Percentiles rank a stretch among this genome's conserved stretches.
phyloP scores from a whole-genome alignment of 1,140 invertebrate species.

The Zaprionus lachaisei region DNA sequence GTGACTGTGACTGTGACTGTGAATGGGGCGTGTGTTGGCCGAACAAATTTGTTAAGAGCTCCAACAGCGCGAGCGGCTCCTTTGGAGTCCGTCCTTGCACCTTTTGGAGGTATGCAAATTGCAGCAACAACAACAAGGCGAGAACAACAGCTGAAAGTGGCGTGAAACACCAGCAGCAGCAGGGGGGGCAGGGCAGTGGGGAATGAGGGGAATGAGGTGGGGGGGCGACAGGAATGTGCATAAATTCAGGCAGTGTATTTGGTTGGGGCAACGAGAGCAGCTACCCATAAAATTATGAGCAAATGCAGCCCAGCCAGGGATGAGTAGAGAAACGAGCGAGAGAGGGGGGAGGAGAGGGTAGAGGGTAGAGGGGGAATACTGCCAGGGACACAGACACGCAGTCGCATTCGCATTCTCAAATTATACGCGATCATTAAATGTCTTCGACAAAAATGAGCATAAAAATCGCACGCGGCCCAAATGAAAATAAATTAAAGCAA shows the following conservation, averaged over 20 bases:
- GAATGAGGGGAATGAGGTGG: too few relatives aligned
- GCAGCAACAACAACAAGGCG: slow-evolving; percentile 16
- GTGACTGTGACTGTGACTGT: background rate
- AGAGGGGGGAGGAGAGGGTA: background rate
- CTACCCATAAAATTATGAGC: slow-evolving; percentile 78
- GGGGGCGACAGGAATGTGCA: slow-evolving; percentile 70
- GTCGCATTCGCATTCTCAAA: slow-evolving; percentile 72
- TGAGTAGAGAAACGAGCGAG: background rate
- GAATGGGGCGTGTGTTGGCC: slow-evolving; percentile 56
- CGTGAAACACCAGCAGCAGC: slow-evolving; percentile 15
- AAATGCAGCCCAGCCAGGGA: slow-evolving; percentile 45
- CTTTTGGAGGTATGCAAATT: slow-evolving; percentile 73
- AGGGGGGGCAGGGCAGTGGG: background rate
- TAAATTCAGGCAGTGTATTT: slow-evolving; percentile 80
- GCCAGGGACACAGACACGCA: slow-evolving; percentile 25
- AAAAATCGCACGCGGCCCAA: slow-evolving; percentile 77
- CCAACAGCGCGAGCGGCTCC: slow-evolving; percentile 80
- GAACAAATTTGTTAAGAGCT: slow-evolving; percentile 84
- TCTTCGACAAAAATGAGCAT: slow-evolving; percentile 83
- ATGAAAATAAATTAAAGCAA: slow-evolving; percentile 79
- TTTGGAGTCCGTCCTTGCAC: slow-evolving; percentile 79
- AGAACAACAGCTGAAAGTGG: slow-evolving; percentile 7
- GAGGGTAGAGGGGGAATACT: slow-evolving; percentile 8
- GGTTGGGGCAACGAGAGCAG: slow-evolving; percentile 45
- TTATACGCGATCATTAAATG: slow-evolving; percentile 84